Evolutionary conservation across 2,888 invertebrate genomes (phyloP).

Genomic region (Trimorus sp.): DNA sequence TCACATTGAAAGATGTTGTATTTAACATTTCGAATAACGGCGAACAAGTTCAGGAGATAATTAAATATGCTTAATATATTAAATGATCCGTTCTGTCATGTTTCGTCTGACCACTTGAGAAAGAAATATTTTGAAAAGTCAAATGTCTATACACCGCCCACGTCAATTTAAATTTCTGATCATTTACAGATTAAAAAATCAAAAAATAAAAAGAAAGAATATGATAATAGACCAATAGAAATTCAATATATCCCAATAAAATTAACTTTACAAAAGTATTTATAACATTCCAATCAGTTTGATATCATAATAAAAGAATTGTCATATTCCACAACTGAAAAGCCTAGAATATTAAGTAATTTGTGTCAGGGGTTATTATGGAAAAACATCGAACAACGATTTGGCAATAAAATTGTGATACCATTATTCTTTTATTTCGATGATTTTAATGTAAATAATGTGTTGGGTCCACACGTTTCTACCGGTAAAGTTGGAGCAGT

Average conservation of each 20-base stretch:
- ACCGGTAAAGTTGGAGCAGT: constrained; percentile 54
- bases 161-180: background rate
- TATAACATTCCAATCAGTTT: background rate
- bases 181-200: background rate
- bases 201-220: background rate
- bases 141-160: constrained; percentile 1
- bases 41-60: background rate
- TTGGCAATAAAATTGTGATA: constrained; percentile 42
- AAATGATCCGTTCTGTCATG: background rate
- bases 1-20: background rate
- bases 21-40: background rate
- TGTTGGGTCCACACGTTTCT: constrained; percentile 41
- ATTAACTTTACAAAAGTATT: background rate
- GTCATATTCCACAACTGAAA: background rate
- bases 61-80: background rate
- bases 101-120: background rate
- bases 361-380: constrained; percentile 45
- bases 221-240: background rate
- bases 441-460: constrained; percentile 61
- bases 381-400: constrained; percentile 35
- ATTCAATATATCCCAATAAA: constrained; percentile 2
- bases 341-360: constrained; percentile 22
- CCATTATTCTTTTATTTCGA: constrained; percentile 63
- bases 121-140: background rate
- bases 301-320: background rate